These are phyloP conservation scores for Brienomyrus longianalis DNA, from an alignment of 2,113 vertebrate genomes.

Conservation along the genomic window DNA sequence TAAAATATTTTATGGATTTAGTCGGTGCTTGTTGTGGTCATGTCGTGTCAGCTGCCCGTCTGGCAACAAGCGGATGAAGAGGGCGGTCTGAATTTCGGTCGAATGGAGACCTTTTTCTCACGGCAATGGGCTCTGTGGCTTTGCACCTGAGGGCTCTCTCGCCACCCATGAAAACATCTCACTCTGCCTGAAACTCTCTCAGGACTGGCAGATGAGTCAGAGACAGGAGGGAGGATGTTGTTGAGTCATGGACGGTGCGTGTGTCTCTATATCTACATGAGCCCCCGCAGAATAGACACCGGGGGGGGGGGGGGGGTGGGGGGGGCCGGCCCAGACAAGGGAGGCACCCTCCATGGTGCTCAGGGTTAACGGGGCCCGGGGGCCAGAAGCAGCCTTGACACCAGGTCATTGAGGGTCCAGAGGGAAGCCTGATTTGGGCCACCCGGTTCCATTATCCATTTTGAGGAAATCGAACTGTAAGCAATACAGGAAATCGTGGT, in stretches of 20 bases:
- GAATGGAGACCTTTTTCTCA: neutral
- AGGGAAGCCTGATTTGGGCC: neutral
- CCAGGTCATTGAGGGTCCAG: neutral
- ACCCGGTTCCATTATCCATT: neutral
- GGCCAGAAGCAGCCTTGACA: neutral
- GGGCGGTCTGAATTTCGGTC: neutral
- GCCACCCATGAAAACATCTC: neutral
- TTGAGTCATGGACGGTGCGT: neutral
- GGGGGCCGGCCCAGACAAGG: neutral
- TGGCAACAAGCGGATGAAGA: neutral
- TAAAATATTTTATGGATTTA: no score
- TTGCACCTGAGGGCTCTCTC: neutral
- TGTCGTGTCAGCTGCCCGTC: neutral
- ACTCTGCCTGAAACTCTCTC: neutral
- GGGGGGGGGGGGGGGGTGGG: neutral
- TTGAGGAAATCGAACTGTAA: neutral
- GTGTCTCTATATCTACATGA: neutral
- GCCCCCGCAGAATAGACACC: neutral
- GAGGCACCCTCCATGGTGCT: neutral
- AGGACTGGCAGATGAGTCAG: neutral
- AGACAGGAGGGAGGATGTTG: neutral
- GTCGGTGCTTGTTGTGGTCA: neutral
- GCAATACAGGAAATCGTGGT: neutral
- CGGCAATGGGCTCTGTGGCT: neutral
- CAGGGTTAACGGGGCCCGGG: neutral